phyloP scores from a whole-genome alignment of 2,797 vertebrate genomes.

The Eremophila alpestris region DNA sequence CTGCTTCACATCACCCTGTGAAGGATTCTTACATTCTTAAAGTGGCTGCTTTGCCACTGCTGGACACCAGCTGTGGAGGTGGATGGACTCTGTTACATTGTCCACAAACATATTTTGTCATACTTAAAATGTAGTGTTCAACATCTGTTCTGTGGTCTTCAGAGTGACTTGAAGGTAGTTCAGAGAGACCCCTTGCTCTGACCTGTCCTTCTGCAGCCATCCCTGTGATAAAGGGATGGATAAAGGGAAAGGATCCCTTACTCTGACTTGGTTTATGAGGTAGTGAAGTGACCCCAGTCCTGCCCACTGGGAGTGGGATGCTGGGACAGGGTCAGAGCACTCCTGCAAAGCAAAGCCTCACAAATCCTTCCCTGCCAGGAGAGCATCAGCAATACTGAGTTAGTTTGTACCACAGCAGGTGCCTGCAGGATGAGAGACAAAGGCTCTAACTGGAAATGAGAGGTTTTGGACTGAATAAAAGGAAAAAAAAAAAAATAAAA shows the following conservation, averaged over 20 bases:
- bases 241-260: background rate
- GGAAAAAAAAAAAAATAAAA: accelerated
- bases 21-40: background rate
- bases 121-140: background rate
- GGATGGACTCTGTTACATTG: background rate
- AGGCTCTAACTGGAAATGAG: background rate
- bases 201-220: background rate
- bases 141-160: background rate
- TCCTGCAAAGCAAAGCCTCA: background rate
- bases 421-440: background rate
- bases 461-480: background rate
- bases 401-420: background rate
- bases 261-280: background rate
- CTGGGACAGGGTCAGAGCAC: background rate
- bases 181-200: background rate
- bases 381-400: background rate
- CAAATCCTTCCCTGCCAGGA: background rate
- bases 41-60: background rate
- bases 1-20: background rate
- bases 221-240: background rate
- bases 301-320: background rate
- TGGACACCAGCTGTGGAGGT: background rate
- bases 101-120: background rate
- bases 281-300: background rate
- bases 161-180: background rate